Conservation (phyloP, 2,888 invertebrate species). For the Mesoligia furuncula region DNA sequence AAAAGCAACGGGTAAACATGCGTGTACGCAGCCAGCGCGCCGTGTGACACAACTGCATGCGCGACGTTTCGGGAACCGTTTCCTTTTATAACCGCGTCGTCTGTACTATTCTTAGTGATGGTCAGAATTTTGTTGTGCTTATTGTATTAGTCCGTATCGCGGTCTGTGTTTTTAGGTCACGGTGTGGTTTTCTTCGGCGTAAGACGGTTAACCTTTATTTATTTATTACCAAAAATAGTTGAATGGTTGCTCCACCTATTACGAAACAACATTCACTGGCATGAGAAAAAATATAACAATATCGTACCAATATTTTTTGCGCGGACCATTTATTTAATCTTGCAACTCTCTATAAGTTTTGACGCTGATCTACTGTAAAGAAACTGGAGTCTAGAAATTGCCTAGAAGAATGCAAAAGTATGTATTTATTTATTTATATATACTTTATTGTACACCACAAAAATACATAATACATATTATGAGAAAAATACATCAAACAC, state of each 20-base stretch:
- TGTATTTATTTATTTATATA: too few relatives aligned
- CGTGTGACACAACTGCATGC: slow-evolving; percentile 71
- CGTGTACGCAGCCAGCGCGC: slow-evolving; percentile 67
- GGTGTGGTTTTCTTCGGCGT: slow-evolving; percentile 64
- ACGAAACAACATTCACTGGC: slow-evolving; percentile 30
- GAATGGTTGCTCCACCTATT: slow-evolving; percentile 27
- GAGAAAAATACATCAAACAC: too few relatives aligned
- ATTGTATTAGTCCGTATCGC: slow-evolving; percentile 65
- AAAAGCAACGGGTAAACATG: slow-evolving; percentile 76
- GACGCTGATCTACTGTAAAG: too few relatives aligned
- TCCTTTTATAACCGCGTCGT: slow-evolving; percentile 71
- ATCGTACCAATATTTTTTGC: neutral
- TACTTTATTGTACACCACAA: too few relatives aligned
- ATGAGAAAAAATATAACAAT: slow-evolving; percentile 3
- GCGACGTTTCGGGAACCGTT: slow-evolving; percentile 71
- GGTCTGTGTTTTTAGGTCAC: slow-evolving; percentile 72
- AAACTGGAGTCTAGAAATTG: too few relatives aligned
- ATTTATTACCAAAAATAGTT: slow-evolving; percentile 50
- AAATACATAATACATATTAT: too few relatives aligned
- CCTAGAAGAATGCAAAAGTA: neutral
- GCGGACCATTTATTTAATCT: neutral
- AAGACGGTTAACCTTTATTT: slow-evolving; percentile 59
- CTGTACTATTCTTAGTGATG: slow-evolving; percentile 69
- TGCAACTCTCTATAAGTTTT: neutral
- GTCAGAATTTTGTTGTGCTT: slow-evolving; percentile 66